Percentiles rank a stretch among this genome's conserved stretches.
These are phyloP conservation scores for Mirza zaza DNA, from an alignment of 2,113 vertebrate genomes.

Conservation along the genomic window DNA sequence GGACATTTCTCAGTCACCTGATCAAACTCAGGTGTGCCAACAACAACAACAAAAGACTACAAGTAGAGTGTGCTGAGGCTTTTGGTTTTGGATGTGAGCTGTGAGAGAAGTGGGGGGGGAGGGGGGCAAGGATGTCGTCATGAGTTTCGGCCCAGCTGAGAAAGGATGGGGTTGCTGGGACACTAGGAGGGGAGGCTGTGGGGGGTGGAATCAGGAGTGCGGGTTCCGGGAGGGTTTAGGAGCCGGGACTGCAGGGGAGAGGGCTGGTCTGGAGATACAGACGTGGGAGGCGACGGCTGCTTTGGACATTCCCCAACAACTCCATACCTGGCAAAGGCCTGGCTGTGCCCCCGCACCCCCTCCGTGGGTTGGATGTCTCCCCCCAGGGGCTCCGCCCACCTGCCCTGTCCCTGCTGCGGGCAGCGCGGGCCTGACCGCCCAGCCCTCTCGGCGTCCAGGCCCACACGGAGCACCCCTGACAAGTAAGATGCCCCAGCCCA, in stretches of 20 bases:
- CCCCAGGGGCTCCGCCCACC: background rate
- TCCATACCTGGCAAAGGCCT: conserved; percentile 30
- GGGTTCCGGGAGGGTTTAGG: background rate
- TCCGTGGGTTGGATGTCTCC: background rate
- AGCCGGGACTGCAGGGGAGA: background rate
- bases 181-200: background rate
- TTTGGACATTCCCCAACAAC: background rate
- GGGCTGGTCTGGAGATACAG: background rate
- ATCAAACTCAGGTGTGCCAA: background rate
- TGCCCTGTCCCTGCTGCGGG: background rate
- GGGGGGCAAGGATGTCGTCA: background rate
- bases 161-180: background rate
- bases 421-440: background rate
- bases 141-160: background rate
- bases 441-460: conserved; percentile 46
- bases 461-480: conserved; percentile 60
- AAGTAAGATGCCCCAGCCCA: conserved; percentile 71
- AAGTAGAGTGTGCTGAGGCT: background rate
- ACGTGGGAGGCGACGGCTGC: background rate
- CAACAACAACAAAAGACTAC: background rate
- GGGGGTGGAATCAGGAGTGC: background rate
- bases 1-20: background rate
- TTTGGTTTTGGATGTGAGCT: background rate
- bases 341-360: too few species aligned
- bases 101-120: background rate